Base-by-base conservation (phyloP, 2,888 invertebrate species). In the Lepidonotus clava region DNA sequence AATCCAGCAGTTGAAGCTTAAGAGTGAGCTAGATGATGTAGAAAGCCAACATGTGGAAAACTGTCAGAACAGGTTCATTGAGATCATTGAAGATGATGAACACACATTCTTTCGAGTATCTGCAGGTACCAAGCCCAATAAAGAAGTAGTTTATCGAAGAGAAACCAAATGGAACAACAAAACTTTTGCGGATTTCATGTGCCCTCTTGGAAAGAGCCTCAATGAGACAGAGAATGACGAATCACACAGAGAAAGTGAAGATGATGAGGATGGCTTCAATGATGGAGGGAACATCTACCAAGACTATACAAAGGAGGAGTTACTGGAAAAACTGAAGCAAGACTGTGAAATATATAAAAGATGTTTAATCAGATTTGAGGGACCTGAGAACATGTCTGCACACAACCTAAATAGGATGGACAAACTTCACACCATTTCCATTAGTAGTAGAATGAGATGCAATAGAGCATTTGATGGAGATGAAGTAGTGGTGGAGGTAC, bases 351-450 rank as follows among this genome's bases (percentile, higher is more conserved):
- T 46, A 56, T 84, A 87, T 85, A 88, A 85, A 34, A 80, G 46
- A 32, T 86, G 86, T 34, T 24, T 56, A 4, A 53, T 87, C 5
- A 28, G 4, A 28, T 21, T 87, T 32, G 84, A 56, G 38, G 77
- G 86, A 51, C 38, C 83, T 6, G 41, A 53, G 6, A 14, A 21
- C 14, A 76, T 83, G 40, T 83, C n/a, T 86, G 87, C 86, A 66
- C 66, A 86, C 86, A 53, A 83, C 83, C 14, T 87, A 87, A 5
- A 83, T 87, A 24, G 87, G 85, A 77, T 40, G 83, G 61, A 46
- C 88, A 32, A 83, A 40, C 14, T 84, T 1, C 41, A 53, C 56
- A 61, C 53, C 18, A 51, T 84, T 24, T 24, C 18, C 56, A 84
- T 84, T 24, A 56, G 61, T 56, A 51, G 84, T 21, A 36, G 53